These are phyloP conservation scores for Brenthis hecate DNA, from an alignment of 2,888 invertebrate species.

Conservation along the genomic window DNA sequence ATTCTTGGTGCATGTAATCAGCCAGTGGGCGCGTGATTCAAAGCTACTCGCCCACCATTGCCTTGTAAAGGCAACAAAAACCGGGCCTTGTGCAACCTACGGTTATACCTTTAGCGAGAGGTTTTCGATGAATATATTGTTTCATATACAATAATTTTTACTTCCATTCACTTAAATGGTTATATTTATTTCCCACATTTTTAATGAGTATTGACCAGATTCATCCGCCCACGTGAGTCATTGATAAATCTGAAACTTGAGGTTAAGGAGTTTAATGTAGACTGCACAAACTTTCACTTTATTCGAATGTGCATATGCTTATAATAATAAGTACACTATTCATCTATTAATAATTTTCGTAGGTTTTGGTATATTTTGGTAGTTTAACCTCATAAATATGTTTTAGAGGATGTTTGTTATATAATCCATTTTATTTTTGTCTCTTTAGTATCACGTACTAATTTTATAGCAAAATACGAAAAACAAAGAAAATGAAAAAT, in stretches of 20 bases:
- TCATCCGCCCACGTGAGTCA: constrained; percentile 27
- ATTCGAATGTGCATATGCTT: not conserved
- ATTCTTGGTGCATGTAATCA: constrained; percentile 54
- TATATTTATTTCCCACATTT: constrained; percentile 5
- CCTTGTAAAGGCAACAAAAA: constrained; percentile 55
- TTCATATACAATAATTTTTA: constrained; percentile 22
- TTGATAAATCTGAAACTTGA: constrained; percentile 26
- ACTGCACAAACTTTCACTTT: constrained; percentile 12
- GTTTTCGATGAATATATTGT: constrained; percentile 25
- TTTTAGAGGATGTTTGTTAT: too few species aligned
- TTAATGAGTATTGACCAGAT: constrained; percentile 4
- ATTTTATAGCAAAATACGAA: too few species aligned
- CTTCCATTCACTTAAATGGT: constrained; percentile 15
- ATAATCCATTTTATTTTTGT: too few species aligned
- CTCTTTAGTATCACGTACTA: too few species aligned
- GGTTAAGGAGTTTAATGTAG: constrained; percentile 8
- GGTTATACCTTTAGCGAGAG: constrained; percentile 29
- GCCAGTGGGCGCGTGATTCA: constrained; percentile 70
- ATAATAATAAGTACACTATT: not conserved
- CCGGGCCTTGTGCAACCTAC: constrained; percentile 61
- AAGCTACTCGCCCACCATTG: constrained; percentile 58
- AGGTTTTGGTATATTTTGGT: too few species aligned
- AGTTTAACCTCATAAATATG: too few species aligned
- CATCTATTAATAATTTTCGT: too few species aligned
- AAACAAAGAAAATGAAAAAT: not conserved